A percentile compares a stretch with the other conserved stretches of the same genome.
These are phyloP conservation scores for Drosophila arizonae DNA, from an alignment of 1,140 invertebrate genomes.

Conservation along the genomic window DNA sequence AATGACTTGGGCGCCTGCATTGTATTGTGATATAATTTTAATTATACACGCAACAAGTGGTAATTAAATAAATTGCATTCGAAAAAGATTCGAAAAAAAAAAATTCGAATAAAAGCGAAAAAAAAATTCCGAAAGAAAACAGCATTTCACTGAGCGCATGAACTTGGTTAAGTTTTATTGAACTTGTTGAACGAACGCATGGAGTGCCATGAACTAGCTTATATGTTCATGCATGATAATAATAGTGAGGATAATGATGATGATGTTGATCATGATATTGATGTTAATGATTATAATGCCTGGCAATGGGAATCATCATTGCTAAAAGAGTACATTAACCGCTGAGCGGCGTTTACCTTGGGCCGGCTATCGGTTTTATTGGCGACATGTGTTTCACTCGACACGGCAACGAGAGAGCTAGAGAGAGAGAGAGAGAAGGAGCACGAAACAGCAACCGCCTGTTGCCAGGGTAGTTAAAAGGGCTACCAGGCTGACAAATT, in stretches of 20 bases:
- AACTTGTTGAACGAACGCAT: slow-evolving; percentile 42
- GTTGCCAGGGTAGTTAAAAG: slow-evolving; percentile 37
- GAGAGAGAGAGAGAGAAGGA: background rate
- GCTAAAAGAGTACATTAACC: slow-evolving; percentile 54
- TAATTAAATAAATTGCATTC: slow-evolving; percentile 68
- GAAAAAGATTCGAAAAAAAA: background rate
- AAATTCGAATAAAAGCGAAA: background rate
- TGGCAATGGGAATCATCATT: slow-evolving; percentile 50
- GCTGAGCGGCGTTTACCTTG: slow-evolving; percentile 38
- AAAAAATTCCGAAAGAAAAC: slow-evolving; percentile 7
- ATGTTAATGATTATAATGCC: slow-evolving; percentile 4
- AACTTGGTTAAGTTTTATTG: slow-evolving; percentile 69
- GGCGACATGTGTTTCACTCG: slow-evolving; percentile 70
- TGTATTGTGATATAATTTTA: slow-evolving; percentile 74
- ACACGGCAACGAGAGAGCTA: background rate
- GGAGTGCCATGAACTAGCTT: slow-evolving; percentile 39
- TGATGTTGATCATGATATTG: background rate
- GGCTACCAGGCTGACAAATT: slow-evolving; percentile 33
- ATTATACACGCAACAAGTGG: slow-evolving; percentile 53
- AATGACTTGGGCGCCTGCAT: slow-evolving; percentile 46
- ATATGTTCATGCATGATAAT: background rate
- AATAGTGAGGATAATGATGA: too few species aligned
- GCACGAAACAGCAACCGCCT: background rate
- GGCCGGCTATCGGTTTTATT: slow-evolving; percentile 22
- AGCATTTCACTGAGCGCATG: slow-evolving; percentile 49